Evolutionary conservation across 1,140 invertebrate genomes (phyloP).

Genomic region (Ganaspis sp.): DNA sequence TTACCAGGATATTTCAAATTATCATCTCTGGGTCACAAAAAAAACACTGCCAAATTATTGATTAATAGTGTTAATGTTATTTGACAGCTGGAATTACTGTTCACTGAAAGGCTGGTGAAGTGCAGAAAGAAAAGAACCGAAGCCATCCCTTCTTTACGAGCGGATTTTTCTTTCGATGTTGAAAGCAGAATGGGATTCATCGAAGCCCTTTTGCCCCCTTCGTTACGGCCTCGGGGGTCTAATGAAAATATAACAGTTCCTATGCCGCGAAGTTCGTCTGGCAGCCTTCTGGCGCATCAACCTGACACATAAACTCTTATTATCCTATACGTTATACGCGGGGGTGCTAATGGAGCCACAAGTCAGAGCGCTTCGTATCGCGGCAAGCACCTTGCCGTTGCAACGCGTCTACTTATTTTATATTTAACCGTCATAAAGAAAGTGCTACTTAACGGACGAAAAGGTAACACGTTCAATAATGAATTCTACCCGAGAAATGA

Average conservation of each 20-base stretch:
- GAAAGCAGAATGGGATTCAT: slow-evolving; percentile 53
- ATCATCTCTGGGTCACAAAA: too few relatives aligned
- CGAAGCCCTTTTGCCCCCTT: slow-evolving; percentile 54
- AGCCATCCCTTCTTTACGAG: slow-evolving; percentile 50
- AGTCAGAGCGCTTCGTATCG: slow-evolving; percentile 68
- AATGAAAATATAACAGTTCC: slow-evolving; percentile 77
- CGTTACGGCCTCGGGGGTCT: slow-evolving; percentile 60
- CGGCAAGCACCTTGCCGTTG: slow-evolving; percentile 63
- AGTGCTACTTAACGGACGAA: slow-evolving; percentile 67
- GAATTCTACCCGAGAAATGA: background rate
- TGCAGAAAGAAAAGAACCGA: slow-evolving; percentile 39
- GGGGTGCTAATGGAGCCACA: slow-evolving; percentile 76
- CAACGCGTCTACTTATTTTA: slow-evolving; percentile 75
- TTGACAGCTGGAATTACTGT: background rate
- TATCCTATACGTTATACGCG: slow-evolving; percentile 75
- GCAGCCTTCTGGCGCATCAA: slow-evolving; percentile 74
- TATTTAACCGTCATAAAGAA: slow-evolving; percentile 76
- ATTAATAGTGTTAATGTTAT: too few relatives aligned
- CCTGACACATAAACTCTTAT: slow-evolving; percentile 77
- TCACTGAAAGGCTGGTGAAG: background rate
- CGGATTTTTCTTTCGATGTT: slow-evolving; percentile 44
- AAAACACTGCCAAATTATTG: too few relatives aligned
- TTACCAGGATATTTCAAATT: too few relatives aligned
- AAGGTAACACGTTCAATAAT: background rate
- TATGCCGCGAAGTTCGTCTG: slow-evolving; percentile 74